Evolutionary conservation across 64 coral and sea anemone genomes (phyloP).

Genomic region (Trachythela sp.): DNA sequence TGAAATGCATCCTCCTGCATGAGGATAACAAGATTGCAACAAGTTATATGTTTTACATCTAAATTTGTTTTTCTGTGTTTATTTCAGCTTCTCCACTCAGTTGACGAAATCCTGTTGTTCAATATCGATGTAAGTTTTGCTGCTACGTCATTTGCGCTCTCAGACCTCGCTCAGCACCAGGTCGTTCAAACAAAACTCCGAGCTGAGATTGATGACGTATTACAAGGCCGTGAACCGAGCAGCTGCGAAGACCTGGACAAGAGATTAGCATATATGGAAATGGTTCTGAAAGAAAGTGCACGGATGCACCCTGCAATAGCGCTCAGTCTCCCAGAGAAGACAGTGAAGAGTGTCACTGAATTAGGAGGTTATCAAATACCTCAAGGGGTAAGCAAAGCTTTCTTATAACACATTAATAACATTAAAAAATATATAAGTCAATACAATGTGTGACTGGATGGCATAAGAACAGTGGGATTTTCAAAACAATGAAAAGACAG

Average conservation of each 20-base stretch:
- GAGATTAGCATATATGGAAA: constrained; percentile 77
- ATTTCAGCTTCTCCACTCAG: constrained; percentile 67
- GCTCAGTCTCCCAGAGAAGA: constrained; percentile 75
- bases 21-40: too few species aligned
- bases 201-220: constrained; percentile 59
- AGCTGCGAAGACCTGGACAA: constrained; percentile 52
- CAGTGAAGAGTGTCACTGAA: constrained; percentile 69
- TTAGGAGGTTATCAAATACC: constrained; percentile 74
- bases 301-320: constrained; percentile 79
- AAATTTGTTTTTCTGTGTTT: too few species aligned
- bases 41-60: too few species aligned
- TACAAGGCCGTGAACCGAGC: constrained; percentile 54
- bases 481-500: too few species aligned
- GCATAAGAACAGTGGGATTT: too few species aligned
- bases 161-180: constrained; percentile 59
- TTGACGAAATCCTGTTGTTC: constrained; percentile 75
- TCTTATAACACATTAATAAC: too few species aligned
- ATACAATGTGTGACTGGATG: too few species aligned
- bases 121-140: constrained; percentile 85
- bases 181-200: constrained; percentile 61
- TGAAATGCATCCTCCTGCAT: too few species aligned
- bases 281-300: constrained; percentile 83
- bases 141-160: constrained; percentile 69
- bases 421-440: neutral
- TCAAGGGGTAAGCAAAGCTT: constrained; percentile 74